These are phyloP conservation scores for Australoheros scitulus DNA, from an alignment of 2,113 vertebrate species.

Conservation along the genomic window DNA sequence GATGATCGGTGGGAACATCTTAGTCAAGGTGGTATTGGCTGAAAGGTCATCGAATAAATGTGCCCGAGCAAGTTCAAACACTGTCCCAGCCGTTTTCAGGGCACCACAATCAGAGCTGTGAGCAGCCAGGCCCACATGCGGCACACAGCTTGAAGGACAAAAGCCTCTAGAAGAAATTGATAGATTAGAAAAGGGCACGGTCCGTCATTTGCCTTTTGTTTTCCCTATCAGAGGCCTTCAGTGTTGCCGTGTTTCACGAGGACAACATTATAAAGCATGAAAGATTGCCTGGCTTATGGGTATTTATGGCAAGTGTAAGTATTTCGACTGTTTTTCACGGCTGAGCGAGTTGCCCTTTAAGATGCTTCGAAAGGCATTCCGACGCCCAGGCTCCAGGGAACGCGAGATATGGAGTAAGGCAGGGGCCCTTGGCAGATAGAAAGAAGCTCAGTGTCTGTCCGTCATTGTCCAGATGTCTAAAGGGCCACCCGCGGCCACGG, in stretches of 20 bases:
- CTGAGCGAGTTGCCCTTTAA: constrained; percentile 75
- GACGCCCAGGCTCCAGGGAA: constrained; percentile 57
- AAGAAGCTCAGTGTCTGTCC: constrained; percentile 51
- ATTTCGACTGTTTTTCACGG: constrained; percentile 75
- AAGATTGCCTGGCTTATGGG: constrained; percentile 72
- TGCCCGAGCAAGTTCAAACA: constrained; percentile 45
- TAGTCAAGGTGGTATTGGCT: constrained; percentile 38
- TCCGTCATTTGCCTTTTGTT: constrained; percentile 76
- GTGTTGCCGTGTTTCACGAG: constrained; percentile 44
- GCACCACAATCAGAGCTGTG: constrained; percentile 43
- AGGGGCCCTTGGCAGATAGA: constrained; percentile 42
- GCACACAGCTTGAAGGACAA: constrained; percentile 70
- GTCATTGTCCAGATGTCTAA: constrained; percentile 42
- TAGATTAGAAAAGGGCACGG: constrained; percentile 74
- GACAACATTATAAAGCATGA: constrained; percentile 77
- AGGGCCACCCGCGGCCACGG: constrained; percentile 27
- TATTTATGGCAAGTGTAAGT: constrained; percentile 75
- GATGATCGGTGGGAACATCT: constrained; percentile 45
- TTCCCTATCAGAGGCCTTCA: constrained; percentile 68
- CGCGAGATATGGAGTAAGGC: constrained; percentile 27
- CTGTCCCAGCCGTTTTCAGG: constrained; percentile 39
- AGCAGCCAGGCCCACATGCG: constrained; percentile 19
- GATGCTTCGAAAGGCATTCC: constrained; percentile 49
- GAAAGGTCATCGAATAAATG: constrained; percentile 73
- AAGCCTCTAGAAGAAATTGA: constrained; percentile 68